phyloP scores from a whole-genome alignment of 2,888 invertebrate species.

The Agriopis aurantiaria region DNA sequence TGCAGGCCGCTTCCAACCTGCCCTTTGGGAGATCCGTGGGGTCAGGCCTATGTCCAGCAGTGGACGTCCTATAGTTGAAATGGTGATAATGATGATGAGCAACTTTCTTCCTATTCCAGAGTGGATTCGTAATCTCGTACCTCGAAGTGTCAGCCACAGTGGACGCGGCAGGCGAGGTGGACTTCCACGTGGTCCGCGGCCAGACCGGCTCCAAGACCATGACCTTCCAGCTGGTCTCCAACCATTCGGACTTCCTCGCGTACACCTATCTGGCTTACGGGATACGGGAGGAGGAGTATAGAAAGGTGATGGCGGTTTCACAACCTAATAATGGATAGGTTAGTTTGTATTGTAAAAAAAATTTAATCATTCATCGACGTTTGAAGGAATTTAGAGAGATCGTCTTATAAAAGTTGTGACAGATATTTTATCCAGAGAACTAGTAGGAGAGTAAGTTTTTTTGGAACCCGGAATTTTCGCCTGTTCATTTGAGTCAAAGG shows the following conservation, averaged over 20 bases:
- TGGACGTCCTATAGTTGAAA: too few species aligned
- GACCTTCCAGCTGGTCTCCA: slow-evolving; percentile 77
- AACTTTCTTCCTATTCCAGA: slow-evolving; percentile 53
- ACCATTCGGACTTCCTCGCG: slow-evolving; percentile 73
- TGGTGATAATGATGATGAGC: too few species aligned
- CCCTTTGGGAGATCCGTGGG: too few species aligned
- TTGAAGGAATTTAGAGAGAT: not conserved
- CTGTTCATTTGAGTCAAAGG: too few species aligned
- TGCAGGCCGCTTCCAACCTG: too few species aligned
- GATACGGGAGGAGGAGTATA: slow-evolving; percentile 74
- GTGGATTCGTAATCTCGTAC: slow-evolving; percentile 73
- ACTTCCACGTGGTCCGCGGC: slow-evolving; percentile 69
- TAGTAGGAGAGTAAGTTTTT: too few species aligned
- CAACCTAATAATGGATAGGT: slow-evolving; percentile 57
- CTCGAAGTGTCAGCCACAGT: slow-evolving; percentile 70
- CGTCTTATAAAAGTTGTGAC: too few species aligned
- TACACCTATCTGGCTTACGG: slow-evolving; percentile 76
- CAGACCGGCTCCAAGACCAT: slow-evolving; percentile 66
- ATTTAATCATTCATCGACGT: not conserved
- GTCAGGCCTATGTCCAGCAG: too few species aligned
- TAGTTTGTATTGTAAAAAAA: slow-evolving; percentile 45
- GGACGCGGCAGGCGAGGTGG: slow-evolving; percentile 64
- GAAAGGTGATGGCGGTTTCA: slow-evolving; percentile 74
- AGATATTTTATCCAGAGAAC: too few species aligned
- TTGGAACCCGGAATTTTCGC: too few species aligned